These are phyloP conservation scores for Oxyruncus cristatus DNA, from an alignment of 2,113 vertebrate genomes.

Conservation along the genomic window DNA sequence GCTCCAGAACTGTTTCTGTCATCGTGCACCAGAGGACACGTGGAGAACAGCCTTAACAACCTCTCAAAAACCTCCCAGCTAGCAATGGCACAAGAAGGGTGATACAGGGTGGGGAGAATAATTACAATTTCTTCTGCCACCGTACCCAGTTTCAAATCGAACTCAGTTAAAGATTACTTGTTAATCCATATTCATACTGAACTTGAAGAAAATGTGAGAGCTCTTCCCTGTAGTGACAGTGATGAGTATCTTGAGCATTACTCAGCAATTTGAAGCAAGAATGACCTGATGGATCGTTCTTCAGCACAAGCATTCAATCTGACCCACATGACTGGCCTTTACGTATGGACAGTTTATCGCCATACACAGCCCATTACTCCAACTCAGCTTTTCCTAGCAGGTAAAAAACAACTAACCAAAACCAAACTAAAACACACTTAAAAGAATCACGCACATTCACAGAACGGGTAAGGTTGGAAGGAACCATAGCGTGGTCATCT, in stretches of 20 bases:
- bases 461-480: background rate
- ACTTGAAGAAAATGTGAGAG: background rate
- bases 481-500: background rate
- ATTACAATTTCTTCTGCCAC: background rate
- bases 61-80: background rate
- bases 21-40: background rate
- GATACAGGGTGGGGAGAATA: background rate
- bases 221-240: background rate
- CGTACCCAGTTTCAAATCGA: background rate
- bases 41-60: background rate
- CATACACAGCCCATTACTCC: background rate
- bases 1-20: background rate
- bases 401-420: background rate
- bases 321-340: background rate
- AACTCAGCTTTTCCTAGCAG: background rate
- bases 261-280: background rate
- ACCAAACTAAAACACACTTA: background rate
- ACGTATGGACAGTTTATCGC: accelerated
- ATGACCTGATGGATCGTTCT: background rate
- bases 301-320: background rate
- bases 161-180: background rate
- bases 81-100: background rate
- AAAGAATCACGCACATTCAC: background rate
- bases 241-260: background rate
- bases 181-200: background rate